Conservation (phyloP, 1,140 invertebrate genomes). For the Drosophila tropicalis region DNA sequence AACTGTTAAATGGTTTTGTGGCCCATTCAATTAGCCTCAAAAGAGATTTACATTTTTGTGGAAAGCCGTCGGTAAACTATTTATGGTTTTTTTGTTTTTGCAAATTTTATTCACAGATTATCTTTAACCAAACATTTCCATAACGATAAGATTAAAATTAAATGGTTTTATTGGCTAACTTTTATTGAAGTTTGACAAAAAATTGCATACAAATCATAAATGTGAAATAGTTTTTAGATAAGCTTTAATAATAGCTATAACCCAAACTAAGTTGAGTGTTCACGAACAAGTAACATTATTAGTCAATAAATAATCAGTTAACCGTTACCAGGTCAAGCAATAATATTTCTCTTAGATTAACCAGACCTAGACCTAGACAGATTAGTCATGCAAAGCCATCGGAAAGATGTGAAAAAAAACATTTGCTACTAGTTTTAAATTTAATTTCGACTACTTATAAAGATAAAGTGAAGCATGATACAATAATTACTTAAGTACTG, state of each 20-base stretch:
- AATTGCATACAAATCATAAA: not conserved
- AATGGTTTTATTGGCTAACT: not conserved
- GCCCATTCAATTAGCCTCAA: slow-evolving; percentile 18
- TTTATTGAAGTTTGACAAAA: not conserved
- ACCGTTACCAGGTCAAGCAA: not conserved
- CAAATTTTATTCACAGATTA: slow-evolving; percentile 1
- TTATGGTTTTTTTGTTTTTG: not conserved
- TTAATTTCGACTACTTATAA: not conserved
- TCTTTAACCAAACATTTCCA: not conserved
- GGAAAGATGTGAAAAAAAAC: not conserved
- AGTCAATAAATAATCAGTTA: not conserved
- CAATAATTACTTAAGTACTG: too few species aligned
- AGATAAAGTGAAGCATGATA: not conserved
- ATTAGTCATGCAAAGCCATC: not conserved
- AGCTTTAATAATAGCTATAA: not conserved
- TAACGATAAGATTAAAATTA: not conserved
- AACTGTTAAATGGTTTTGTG: slow-evolving; percentile 15
- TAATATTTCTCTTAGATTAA: not conserved
- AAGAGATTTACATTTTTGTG: slow-evolving; percentile 15
- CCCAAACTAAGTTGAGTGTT: not conserved
- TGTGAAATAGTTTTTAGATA: not conserved
- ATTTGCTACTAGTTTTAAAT: not conserved
- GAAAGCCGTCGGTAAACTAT: not conserved
- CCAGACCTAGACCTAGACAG: not conserved
- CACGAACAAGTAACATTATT: not conserved